Evolutionary conservation across 2,797 vertebrate species (phyloP), one percentile per base, ranked within the genome.

Genomic region (Coendou prehensilis): DNA sequence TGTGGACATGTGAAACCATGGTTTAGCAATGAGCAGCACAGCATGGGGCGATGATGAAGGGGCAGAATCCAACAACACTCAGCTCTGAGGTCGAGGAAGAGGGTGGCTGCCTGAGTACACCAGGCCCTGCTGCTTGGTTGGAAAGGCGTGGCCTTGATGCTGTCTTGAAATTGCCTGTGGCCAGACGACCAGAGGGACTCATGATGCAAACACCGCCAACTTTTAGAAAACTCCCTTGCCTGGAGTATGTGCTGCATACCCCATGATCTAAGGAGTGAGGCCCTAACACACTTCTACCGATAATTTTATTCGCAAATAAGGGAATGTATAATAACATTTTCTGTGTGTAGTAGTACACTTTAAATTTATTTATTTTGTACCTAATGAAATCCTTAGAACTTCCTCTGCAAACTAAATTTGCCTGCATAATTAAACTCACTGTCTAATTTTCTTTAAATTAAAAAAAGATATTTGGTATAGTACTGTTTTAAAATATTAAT

Each of bases 291-390:
- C 23, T 92, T 75, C 3, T 83, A 2, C 75, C 17, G 15, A 5
- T 54, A 76, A 61, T 93, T 94, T 92, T 88, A 83, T 56, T 79
- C 81, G 47, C 83, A n/a, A 91, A 87, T 52, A 79, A 56, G 56
- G 26, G 28, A 63, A 84, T 84, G 30, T 86, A 33, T 18, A 50
- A 33, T 18, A n/a, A 20, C 9, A 18, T 88, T 96, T 93, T 78
- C 22, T 56, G 0, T 37, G 30, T 89, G 5, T 94, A 22, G 6
- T 63, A 79, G 54, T 85, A 33, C 7, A 89, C 57, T 95, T 87
- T 67, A 59, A 84, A 94, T 89, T 95, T 92, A 28, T 93, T 95
- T 81, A 37, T 26, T 90, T 88, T 90, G 56, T 30, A n/a, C 3
- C 4, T 50, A 28, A 78, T 84, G 84, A 92, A 89, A 94, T 84